phyloP scores from a whole-genome alignment of 1,140 invertebrate genomes.

The Drepana arcuata region DNA sequence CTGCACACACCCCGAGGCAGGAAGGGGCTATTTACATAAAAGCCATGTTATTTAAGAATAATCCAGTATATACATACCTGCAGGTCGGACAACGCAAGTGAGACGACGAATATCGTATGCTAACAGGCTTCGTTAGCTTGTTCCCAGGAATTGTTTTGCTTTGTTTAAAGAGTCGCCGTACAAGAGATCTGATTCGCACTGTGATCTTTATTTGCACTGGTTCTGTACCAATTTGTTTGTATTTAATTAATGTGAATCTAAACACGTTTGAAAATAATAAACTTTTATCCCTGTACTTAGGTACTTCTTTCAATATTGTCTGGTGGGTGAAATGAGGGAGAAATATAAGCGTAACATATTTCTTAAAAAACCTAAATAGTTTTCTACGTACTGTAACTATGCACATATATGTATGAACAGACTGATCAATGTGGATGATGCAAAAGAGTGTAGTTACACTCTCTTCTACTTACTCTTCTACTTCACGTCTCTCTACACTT shows the following conservation, averaged over 20 bases:
- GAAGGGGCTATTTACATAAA: slow-evolving; percentile 61
- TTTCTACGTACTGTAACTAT: no score
- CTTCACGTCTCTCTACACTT: no score
- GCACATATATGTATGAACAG: no score
- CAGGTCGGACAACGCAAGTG: no score
- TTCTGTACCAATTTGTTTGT: slow-evolving; percentile 32
- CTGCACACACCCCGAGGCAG: slow-evolving; percentile 50
- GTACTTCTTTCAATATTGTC: no score
- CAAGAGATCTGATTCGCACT: slow-evolving; percentile 40
- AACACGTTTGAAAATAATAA: slow-evolving; percentile 4
- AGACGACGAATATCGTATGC: slow-evolving; percentile 65
- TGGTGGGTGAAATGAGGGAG: no score
- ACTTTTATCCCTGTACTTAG: no score
- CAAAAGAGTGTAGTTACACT: no score
- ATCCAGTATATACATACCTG: slow-evolving; percentile 42
- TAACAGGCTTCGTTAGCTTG: slow-evolving; percentile 68
- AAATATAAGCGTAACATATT: no score
- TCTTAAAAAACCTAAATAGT: no score
- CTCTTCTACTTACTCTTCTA: no score
- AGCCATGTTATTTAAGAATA: slow-evolving; percentile 57
- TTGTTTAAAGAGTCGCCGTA: slow-evolving; percentile 49
- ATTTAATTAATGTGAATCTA: slow-evolving; percentile 21
- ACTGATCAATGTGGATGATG: no score
- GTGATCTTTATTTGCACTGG: slow-evolving; percentile 34
- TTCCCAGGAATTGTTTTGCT: slow-evolving; percentile 58